phyloP scores from a whole-genome alignment of 2,888 invertebrate genomes.

The Sminthurides aquaticus region DNA sequence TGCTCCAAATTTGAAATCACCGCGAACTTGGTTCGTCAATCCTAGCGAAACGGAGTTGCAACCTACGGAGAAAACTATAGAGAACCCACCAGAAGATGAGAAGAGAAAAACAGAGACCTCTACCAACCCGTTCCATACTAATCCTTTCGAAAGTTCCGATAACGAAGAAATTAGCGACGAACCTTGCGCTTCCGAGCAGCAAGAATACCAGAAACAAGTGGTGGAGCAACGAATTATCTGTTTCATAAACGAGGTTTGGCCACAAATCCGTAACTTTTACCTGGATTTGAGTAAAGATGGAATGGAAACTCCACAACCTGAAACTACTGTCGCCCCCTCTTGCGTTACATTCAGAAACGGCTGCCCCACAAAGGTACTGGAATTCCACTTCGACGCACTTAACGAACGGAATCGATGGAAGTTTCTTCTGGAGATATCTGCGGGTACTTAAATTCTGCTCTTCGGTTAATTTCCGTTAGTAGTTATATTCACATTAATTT shows the following conservation, averaged over 20 bases:
- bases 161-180: background rate
- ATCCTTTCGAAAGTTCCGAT: background rate
- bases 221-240: background rate
- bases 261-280: conserved; percentile 13
- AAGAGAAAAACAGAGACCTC: background rate
- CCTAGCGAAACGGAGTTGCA: background rate
- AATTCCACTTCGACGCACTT: conserved; percentile 18
- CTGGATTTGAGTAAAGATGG: too few species aligned
- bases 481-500: too few species aligned
- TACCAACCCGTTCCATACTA: background rate
- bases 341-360: background rate
- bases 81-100: background rate
- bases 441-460: background rate
- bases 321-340: background rate
- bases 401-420: conserved; percentile 19
- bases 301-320: too few species aligned
- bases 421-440: conserved; percentile 11
- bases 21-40: conserved; percentile 2
- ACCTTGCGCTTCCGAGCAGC: background rate
- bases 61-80: too few species aligned
- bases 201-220: background rate
- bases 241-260: conserved; percentile 7
- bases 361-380: conserved; percentile 3
- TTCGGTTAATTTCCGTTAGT: background rate
- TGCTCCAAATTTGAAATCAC: background rate